Percentiles rank a stretch among this genome's conserved stretches.
phyloP scores from a whole-genome alignment of 2,113 vertebrate species.

The Thalassoma bifasciatum region DNA sequence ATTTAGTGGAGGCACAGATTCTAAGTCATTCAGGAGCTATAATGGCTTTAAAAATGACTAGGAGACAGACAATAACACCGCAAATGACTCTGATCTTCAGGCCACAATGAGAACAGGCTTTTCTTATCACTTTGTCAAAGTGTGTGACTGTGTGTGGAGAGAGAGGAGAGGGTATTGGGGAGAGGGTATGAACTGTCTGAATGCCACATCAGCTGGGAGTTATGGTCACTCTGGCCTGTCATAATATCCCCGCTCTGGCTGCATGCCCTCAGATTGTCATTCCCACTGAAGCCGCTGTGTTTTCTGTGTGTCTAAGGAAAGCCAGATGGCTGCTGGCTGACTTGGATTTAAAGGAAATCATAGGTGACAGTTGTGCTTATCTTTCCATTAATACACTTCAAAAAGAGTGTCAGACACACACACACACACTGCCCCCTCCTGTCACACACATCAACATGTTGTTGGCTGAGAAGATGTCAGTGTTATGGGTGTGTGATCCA shows the following conservation, averaged over 20 bases:
- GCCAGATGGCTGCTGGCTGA: slow-evolving; percentile 68
- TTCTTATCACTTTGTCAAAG: neutral
- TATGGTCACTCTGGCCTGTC: slow-evolving; percentile 45
- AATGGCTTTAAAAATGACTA: slow-evolving; percentile 26
- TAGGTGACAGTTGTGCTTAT: slow-evolving; percentile 62
- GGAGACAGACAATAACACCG: slow-evolving; percentile 4
- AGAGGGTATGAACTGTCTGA: slow-evolving; percentile 20
- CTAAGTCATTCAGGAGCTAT: slow-evolving; percentile 1
- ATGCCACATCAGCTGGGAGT: slow-evolving; percentile 43
- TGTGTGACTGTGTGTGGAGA: slow-evolving; percentile 4
- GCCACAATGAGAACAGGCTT: neutral
- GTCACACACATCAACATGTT: neutral
- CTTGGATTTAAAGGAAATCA: slow-evolving; percentile 58
- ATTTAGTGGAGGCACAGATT: slow-evolving; percentile 15
- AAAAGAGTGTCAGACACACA: slow-evolving; percentile 20
- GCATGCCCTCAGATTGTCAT: slow-evolving; percentile 47
- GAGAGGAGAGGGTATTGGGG: neutral
- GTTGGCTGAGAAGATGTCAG: neutral
- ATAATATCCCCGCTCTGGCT: slow-evolving; percentile 48
- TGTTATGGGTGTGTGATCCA: neutral
- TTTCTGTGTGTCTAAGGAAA: slow-evolving; percentile 8
- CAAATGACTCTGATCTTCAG: slow-evolving; percentile 12
- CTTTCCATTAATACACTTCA: slow-evolving; percentile 57
- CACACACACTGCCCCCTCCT: neutral
- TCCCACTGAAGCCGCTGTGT: slow-evolving; percentile 37